Base-by-base conservation (phyloP, 1,140 invertebrate species). In the Neuroterus valhalla region DNA sequence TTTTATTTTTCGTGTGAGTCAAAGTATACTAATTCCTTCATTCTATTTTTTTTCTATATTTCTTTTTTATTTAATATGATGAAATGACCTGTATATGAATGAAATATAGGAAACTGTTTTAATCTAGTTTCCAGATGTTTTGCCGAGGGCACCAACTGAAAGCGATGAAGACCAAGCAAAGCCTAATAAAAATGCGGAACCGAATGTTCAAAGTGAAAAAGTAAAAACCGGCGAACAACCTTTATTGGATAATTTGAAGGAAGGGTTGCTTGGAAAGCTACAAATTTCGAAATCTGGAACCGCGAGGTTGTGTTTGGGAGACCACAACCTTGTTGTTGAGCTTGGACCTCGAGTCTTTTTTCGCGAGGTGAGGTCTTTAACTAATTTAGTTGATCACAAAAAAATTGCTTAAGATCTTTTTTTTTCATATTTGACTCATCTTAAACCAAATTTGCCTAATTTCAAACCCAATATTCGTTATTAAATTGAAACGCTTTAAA, bases 241-340 rank as follows among this genome's bases (percentile, higher is more conserved):
- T 76, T 84, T 70, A 82, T 77, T 90, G 19, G 83, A 72, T 48
- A 78, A 72, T 76, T 81, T 90, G 50, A 88, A 87, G 70, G 82
- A 82, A 76, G 89, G 89, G 50, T 71, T 81, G 23, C 66, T 90
- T 72, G 89, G 89, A 48, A 89, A 89, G 83, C 66, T 90, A 50
- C 85, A 89, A 78, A 86, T 90, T 68, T 83, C 86, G 19, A 82
- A 83, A 46, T 90, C 88, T 26, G 89, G 89, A 11, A 88, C 86
- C 78, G 73, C 86, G 10, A 79, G 86, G 50, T 75, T 90, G 62
- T 12, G 86, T 15, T 68, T 90, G 31, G 89, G 88, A 6, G 83
- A 89, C 19, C 88, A 88, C 46, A 79, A 78, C 68, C 84, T 90
- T 75, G 71, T 83, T 3, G 78, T 89, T 11, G 85, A 89, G 50